Evolutionary conservation across 1,140 invertebrate genomes (phyloP), one percentile per base, ranked within the genome.

Genomic region (Ooceraea biroi): DNA sequence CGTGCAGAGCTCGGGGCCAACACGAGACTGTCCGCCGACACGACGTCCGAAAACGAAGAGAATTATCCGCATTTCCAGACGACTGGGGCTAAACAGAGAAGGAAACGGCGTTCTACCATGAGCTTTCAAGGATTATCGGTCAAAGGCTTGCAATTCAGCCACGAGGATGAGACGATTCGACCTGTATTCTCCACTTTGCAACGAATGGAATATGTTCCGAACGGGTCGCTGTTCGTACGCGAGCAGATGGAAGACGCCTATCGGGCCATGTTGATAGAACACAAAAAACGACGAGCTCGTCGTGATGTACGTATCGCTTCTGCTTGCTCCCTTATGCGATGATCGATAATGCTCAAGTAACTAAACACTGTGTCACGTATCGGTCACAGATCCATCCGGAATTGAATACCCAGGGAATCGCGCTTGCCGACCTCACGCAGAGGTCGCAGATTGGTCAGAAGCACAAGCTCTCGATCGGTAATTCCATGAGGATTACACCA

Each of bases 231-330:
- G 89, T 82, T 92, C 12, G 86, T 91, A 19, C 89, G 91, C 25
- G 96, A 97, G 87, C 92, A 96, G 1, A 96, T 95, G 1, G 97
- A 97, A 68, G 96, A 97, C n/a, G 95, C 95, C 41, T 97, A 97
- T 87, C 95, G 95, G 72, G 93, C 95, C 55, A 96, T 97, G 94
- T 89, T 98, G 30, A 92, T 95, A 3, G 94, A 95, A 46, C 97
- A 97, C 90, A 96, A 96, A 85, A 95, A 95, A 82, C 92, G 96
- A 87, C 95, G 96, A 94, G 87, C 95, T 12, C 94, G 95, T 50
- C 93, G 94, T 72, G 95, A 96, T 91, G 95, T 96, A 92, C 90
- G 93, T 90, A 69, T 50, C 48, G 27, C 22, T 19, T 4, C 17
- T 46, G 4, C 1, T 41, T 11, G 14, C n/a, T 3, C 3, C 10